A percentile compares a stretch with the other conserved stretches of the same genome.
phyloP scores from a whole-genome alignment of 2,797 vertebrate species.

The Danionella dracula region DNA sequence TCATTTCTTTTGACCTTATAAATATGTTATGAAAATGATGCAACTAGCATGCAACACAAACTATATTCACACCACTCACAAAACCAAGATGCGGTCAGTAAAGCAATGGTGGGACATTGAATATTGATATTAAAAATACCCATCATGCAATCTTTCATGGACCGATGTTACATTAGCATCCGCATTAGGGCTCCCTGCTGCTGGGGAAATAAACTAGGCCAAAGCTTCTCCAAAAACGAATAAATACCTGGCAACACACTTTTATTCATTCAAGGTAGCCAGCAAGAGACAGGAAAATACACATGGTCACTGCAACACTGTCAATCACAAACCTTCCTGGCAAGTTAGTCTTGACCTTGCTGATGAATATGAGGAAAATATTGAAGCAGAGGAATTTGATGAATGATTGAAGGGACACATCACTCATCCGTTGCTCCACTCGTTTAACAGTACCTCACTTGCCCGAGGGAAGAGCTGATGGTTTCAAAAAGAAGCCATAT shows the following conservation, averaged over 20 bases:
- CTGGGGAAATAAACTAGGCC: neutral
- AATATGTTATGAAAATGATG: constrained; percentile 15
- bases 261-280: neutral
- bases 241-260: neutral
- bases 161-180: neutral
- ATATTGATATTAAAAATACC: neutral
- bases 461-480: neutral
- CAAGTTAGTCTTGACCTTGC: constrained; percentile 10
- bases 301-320: neutral
- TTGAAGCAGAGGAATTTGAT: constrained; percentile 3
- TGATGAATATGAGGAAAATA: constrained; percentile 19
- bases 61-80: neutral
- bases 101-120: neutral
- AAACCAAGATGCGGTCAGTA: neutral
- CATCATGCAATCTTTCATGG: neutral
- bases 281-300: neutral
- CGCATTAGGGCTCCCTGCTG: neutral
- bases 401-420: constrained; percentile 24
- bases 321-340: neutral
- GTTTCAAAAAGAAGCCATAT: neutral
- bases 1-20: neutral
- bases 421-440: neutral
- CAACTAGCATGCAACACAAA: neutral
- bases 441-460: neutral
- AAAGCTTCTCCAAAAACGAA: neutral